Conservation (phyloP, 2,113 vertebrate species). For the Poecilia latipinna region DNA sequence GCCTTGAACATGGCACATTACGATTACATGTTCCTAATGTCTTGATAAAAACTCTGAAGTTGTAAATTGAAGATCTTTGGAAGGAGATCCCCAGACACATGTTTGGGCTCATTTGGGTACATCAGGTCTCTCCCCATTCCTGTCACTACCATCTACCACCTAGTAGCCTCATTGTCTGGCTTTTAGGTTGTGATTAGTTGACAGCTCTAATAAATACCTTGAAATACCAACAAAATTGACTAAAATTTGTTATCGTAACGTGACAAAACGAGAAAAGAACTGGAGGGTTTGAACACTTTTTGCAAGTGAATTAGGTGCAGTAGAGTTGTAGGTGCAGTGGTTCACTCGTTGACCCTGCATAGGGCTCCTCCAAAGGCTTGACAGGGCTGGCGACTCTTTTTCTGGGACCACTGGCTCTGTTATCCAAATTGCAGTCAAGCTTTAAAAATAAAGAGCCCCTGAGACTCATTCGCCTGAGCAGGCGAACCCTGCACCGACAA, state of each 20-base stretch:
- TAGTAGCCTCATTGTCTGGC: no score
- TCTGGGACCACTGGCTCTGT: slow-evolving; percentile 66
- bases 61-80: no score
- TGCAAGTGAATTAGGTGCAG: background rate
- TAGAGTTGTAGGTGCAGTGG: slow-evolving; percentile 43
- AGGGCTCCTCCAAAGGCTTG: slow-evolving; percentile 74
- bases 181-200: background rate
- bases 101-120: no score
- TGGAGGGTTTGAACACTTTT: background rate
- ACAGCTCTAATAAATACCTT: background rate
- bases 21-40: no score
- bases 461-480: slow-evolving; percentile 75
- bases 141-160: no score
- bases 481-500: slow-evolving; percentile 69
- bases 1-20: no score
- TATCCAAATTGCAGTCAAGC: slow-evolving; percentile 80
- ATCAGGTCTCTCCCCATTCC: no score
- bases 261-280: background rate
- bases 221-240: no score
- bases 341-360: slow-evolving; percentile 54
- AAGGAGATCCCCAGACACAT: no score
- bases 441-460: slow-evolving; percentile 82
- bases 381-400: slow-evolving; percentile 73
- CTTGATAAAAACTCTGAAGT: no score
- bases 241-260: no score